Evolutionary conservation across 37 sponge, comb jelly and placozoan species (phyloP), one percentile per base, ranked within the genome.

Genomic region (Chondrosia reniformis): DNA sequence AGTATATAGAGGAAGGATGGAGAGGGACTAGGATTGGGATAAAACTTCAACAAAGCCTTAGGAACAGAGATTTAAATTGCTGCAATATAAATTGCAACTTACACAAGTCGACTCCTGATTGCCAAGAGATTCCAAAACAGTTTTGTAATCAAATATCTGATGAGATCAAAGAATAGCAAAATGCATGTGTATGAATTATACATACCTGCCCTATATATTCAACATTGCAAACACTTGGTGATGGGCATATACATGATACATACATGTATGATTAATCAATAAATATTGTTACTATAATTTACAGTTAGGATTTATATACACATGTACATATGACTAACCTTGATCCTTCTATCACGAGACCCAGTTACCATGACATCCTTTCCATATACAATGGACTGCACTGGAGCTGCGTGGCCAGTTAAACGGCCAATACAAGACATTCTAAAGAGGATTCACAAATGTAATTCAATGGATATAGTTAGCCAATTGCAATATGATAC

Each of bases 331-430:
- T 10, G n/a, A 63, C n/a, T 0, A 42, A 90, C 80, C 71, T 90
- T 90, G 67, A 90, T 90, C 13, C 79, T 80, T 44, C 91, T 73
- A 56, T 90, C 91, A 38, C 91, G 59, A n/a, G 91, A 78, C 21
- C 91, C 91, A 56, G 87, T 90, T 31, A 77, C 55, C 62, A 90
- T 65, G 39, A 75, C 33, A 2, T 64, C 34, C 8, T 79, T 33
- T 22, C 37, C 82, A 3, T 76, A 27, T 21, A 72, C 62, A 31
- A 90, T 74, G 17, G 91, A 78, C 63, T 77, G 72, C 80, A 90
- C 86, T 46, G 86, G 77, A 44, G 82, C 91, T 67, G 78, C 84
- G 79, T 90, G 91, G 30, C 91, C 91, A 15, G 82, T 75, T 49
- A 90, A 76, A 21, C 80, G 78, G 67, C 91, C 86, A 33, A 59